Evolutionary conservation across 2,113 vertebrate genomes (phyloP).

Genomic region (Nibea coibor): DNA sequence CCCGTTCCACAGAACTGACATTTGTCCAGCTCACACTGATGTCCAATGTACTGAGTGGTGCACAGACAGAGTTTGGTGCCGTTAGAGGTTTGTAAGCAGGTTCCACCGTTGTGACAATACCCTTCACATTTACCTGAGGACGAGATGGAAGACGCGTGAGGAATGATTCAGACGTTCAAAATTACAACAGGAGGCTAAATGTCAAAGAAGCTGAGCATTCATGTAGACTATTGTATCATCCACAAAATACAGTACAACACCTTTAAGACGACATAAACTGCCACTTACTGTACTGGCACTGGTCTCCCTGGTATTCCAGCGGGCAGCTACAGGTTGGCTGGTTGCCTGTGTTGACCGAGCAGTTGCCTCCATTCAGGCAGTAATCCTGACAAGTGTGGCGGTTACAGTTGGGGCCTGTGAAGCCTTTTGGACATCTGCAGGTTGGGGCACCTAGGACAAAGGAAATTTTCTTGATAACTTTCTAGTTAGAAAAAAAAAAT

Average conservation of each 20-base stretch:
- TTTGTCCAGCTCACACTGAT: slow-evolving; percentile 88
- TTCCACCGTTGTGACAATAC: slow-evolving; percentile 89
- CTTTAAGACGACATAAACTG: neutral
- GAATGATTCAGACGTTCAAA: neutral
- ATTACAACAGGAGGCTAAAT: neutral
- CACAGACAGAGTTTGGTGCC: slow-evolving; percentile 90
- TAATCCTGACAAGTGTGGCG: slow-evolving; percentile 89
- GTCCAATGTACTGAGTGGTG: slow-evolving; percentile 84
- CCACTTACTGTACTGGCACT: slow-evolving; percentile 95
- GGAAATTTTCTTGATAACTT: neutral
- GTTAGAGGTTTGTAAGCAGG: slow-evolving; percentile 87
- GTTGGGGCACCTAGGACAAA: slow-evolving; percentile 88
- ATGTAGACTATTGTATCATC: neutral
- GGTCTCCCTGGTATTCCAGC: slow-evolving; percentile 88
- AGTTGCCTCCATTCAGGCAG: slow-evolving; percentile 91
- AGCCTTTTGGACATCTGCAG: slow-evolving; percentile 94
- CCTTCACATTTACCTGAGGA: slow-evolving; percentile 88
- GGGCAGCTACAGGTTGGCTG: slow-evolving; percentile 93
- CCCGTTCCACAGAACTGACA: slow-evolving; percentile 92
- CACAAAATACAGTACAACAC: neutral
- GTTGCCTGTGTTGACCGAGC: slow-evolving; percentile 93
- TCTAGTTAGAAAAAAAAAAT: neutral
- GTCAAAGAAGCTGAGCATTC: neutral
- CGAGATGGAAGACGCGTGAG: neutral
- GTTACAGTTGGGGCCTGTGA: slow-evolving; percentile 92